Conservation (phyloP, 2,797 vertebrate species). For the Coreius guichenoti region DNA sequence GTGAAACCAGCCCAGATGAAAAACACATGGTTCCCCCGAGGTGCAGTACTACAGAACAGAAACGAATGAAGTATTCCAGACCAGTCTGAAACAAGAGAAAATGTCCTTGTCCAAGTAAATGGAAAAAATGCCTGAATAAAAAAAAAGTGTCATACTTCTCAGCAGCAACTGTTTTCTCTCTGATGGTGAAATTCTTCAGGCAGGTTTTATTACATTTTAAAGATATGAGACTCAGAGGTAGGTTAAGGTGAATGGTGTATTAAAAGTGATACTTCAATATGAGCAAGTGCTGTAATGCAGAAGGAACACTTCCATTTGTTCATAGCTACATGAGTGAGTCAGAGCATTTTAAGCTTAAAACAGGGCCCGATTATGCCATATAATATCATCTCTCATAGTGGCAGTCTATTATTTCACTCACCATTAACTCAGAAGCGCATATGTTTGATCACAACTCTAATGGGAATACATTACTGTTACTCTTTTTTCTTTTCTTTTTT, state of each 20-base stretch:
- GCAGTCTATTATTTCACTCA: constrained; percentile 57
- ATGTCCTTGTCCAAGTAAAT: background rate
- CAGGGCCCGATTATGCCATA: constrained; percentile 51
- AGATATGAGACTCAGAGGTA: background rate
- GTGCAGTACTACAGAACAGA: background rate
- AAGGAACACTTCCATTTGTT: constrained; percentile 28
- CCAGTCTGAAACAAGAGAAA: background rate
- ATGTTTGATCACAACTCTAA: constrained; percentile 34
- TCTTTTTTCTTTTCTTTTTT: background rate
- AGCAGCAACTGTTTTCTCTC: constrained; percentile 8
- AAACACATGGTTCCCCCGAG: constrained; percentile 32
- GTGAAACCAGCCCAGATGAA: constrained; percentile 48
- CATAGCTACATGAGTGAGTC: constrained; percentile 21
- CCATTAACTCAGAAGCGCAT: constrained; percentile 56
- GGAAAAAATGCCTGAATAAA: background rate
- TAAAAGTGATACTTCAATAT: constrained; percentile 34
- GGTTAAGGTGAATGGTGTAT: constrained; percentile 12
- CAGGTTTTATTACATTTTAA: constrained; percentile 19
- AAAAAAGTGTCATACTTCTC: constrained; percentile 9
- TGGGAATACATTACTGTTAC: background rate
- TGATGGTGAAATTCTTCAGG: constrained; percentile 20
- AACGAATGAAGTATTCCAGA: background rate
- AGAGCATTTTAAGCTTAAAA: constrained; percentile 52
- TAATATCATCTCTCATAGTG: constrained; percentile 57
- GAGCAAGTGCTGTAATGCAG: constrained; percentile 1